These are phyloP conservation scores for Brachionus rotundiformis DNA, from an alignment of 1,140 invertebrate species.

Conservation along the genomic window DNA sequence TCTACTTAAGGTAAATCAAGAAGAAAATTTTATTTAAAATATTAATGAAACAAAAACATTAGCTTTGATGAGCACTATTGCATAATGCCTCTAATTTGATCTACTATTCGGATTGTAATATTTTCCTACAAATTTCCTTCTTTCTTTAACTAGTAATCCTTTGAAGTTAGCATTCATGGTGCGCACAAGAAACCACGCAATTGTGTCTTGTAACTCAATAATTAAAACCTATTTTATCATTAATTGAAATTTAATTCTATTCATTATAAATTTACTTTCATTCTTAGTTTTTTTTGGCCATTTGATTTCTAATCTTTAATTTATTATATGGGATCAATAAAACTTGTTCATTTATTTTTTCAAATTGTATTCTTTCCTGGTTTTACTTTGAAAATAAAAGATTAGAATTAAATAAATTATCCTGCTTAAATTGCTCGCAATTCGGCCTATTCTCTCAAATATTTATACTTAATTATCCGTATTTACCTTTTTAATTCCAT, in stretches of 20 bases:
- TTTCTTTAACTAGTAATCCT: not conserved
- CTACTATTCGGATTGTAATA: not conserved
- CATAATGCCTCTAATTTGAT: not conserved
- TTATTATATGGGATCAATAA: constrained; percentile 11
- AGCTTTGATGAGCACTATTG: not conserved
- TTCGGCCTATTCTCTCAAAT: not conserved
- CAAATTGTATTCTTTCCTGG: not conserved
- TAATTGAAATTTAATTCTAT: not conserved
- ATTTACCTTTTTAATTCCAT: constrained; percentile 9
- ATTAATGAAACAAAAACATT: constrained; percentile 22
- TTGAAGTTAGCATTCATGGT: not conserved
- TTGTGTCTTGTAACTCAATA: not conserved
- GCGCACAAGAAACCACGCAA: not conserved
- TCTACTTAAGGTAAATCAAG: not conserved
- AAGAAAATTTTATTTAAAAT: not conserved
- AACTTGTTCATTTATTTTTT: not conserved
- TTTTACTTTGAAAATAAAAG: not conserved
- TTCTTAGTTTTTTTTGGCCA: not conserved
- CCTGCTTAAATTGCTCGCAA: not conserved
- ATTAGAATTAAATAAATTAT: not conserved
- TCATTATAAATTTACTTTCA: not conserved
- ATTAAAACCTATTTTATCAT: not conserved
- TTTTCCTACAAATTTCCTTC: constrained; percentile 4
- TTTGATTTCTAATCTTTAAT: not conserved
- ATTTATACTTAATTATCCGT: not conserved